Evolutionary conservation across 2,113 vertebrate species (phyloP), one percentile per base, ranked within the genome.

Genomic region (Chitala chitala): DNA sequence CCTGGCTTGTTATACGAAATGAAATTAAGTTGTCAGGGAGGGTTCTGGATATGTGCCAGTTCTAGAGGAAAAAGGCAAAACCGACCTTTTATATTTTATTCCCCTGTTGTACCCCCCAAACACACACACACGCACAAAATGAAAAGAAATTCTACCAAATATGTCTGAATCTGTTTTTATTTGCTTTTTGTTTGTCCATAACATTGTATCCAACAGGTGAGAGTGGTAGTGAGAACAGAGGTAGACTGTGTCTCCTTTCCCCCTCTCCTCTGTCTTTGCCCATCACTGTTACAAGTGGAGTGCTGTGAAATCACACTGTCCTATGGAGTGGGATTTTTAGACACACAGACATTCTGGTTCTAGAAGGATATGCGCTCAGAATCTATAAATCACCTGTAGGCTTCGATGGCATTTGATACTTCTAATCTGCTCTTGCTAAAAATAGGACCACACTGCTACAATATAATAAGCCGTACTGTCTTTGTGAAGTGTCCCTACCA

Each of bases 121-220:
- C n/a, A n/a, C n/a, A n/a, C n/a, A n/a, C n/a, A n/a, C n/a, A n/a
- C n/a, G n/a, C n/a, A n/a, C n/a, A n/a, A n/a, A n/a, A 64, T 51
- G 31, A 71, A 71, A 42, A 63, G 17, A 29, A 63, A 63, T 38
- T 33, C 31, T 63, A 15, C 59, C 33, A 17, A 63, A 59, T 59
- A 59, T 31, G 38, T 72, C 24, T 58, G 24, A 46, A 24, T 72
- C 54, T 72, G n/a, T n/a, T 72, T 71, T 72, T 59, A 59, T 58
- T 56, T 24, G 59, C 59, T 73, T 53, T 7, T 36, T 53, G 20
- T 36, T 53, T 53, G 68, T 51, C 58, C 42, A 51, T 58, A 44
- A 65, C 53, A 64, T n/a, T 54, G 61, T 50, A 74, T 54, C 59
- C 46, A 53, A 66, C 59, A 74, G 48, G 46, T 65, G 65, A 54